A percentile compares a stretch with the other conserved stretches of the same genome.
Evolutionary conservation across 2,888 invertebrate species (phyloP).

Genomic region (Drosophila flavopinicola): DNA sequence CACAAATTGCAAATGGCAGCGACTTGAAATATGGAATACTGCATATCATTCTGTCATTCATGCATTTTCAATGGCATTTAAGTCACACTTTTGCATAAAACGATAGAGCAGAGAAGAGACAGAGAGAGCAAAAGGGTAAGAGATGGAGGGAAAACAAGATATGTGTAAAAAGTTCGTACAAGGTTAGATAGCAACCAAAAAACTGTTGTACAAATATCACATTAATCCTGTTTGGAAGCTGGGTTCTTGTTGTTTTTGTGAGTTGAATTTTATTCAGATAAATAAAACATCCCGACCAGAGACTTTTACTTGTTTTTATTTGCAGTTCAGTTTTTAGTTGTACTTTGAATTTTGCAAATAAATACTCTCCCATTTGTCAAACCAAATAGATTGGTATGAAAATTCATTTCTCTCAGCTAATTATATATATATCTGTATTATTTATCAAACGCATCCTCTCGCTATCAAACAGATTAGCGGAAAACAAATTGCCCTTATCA

Average conservation of each 20-base stretch:
- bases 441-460: background rate
- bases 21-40: conserved; percentile 13
- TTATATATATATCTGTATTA: background rate
- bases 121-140: background rate
- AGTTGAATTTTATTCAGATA: background rate
- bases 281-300: too few species aligned
- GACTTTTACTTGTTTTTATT: too few species aligned
- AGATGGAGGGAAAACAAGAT: too few species aligned
- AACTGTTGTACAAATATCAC: background rate
- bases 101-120: too few species aligned
- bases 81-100: conserved; percentile 25
- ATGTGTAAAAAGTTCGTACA: too few species aligned
- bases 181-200: background rate
- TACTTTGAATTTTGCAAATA: too few species aligned
- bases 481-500: conserved; percentile 6
- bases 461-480: background rate
- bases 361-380: background rate
- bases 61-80: conserved; percentile 47
- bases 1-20: conserved; percentile 26
- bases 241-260: background rate
- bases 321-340: background rate
- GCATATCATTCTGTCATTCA: conserved; percentile 42
- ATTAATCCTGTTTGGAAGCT: background rate
- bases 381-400: background rate
- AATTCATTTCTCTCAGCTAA: background rate